These are phyloP conservation scores for Drosophila flavopinicola DNA, from an alignment of 2,888 invertebrate species.

Conservation along the genomic window DNA sequence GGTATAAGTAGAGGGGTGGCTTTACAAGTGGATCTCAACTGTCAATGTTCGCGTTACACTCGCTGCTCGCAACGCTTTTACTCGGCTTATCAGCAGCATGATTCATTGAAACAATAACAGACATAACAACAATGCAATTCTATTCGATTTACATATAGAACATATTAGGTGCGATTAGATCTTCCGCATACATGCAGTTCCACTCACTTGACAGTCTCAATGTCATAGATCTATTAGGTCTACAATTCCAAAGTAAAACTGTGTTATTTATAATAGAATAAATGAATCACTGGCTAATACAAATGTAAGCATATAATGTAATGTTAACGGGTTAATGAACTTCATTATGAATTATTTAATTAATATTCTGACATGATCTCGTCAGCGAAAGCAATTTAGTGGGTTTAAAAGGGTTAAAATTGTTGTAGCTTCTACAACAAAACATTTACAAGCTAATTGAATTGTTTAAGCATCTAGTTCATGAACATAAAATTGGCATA, in stretches of 20 bases:
- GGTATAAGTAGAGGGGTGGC: neutral
- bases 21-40: conserved; percentile 1
- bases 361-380: too few relatives aligned
- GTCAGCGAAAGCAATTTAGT: too few relatives aligned
- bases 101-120: conserved; percentile 13
- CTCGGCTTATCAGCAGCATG: conserved; percentile 33
- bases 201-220: conserved; percentile 2
- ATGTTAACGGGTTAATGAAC: too few relatives aligned
- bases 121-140: conserved; percentile 13
- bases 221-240: neutral
- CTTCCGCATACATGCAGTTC: conserved; percentile 7
- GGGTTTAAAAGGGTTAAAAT: too few relatives aligned
- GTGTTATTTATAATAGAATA: neutral
- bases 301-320: too few relatives aligned
- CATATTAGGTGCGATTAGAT: conserved; percentile 3
- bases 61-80: conserved; percentile 38
- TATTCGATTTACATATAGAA: neutral
- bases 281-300: too few relatives aligned
- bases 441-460: too few relatives aligned
- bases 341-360: too few relatives aligned
- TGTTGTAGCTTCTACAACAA: too few relatives aligned
- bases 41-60: conserved; percentile 44
- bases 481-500: too few relatives aligned
- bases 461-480: too few relatives aligned
- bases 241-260: neutral